Conservation (phyloP, 2,113 vertebrate genomes). For the Urocitellus parryii region DNA sequence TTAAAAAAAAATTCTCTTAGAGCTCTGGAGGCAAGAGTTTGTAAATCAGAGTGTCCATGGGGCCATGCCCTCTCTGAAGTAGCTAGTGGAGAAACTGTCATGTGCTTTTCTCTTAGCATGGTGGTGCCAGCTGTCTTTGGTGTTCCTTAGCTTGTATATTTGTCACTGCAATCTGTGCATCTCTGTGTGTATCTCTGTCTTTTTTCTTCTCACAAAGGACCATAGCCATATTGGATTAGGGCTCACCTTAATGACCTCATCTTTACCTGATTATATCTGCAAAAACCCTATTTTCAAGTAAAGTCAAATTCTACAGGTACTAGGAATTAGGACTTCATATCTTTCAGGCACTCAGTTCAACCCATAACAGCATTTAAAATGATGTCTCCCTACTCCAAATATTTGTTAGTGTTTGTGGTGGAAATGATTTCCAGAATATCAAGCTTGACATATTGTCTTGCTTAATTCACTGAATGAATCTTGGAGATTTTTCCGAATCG, state of each 20-base stretch:
- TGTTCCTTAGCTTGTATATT: neutral
- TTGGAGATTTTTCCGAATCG: neutral
- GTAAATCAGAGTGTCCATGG: neutral
- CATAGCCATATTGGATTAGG: neutral
- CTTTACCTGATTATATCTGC: neutral
- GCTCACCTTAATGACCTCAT: neutral
- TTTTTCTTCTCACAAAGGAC: neutral
- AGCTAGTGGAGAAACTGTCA: neutral
- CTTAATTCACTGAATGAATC: neutral
- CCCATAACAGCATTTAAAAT: neutral
- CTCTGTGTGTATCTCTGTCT: neutral
- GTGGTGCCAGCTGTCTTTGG: neutral
- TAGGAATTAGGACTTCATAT: neutral
- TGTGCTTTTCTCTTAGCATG: neutral
- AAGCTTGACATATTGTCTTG: neutral
- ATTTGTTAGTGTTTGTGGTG: neutral
- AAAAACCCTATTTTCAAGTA: neutral
- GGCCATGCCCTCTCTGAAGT: neutral
- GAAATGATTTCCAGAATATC: neutral
- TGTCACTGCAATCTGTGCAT: neutral
- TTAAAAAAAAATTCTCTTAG: neutral
- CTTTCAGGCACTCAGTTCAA: neutral
- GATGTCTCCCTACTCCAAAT: neutral
- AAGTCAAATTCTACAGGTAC: neutral
- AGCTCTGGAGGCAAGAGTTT: neutral